Evolutionary conservation across 1,140 invertebrate genomes (phyloP), one percentile per base, ranked within the genome.

Genomic region (Ceratoteleas bidentatus): DNA sequence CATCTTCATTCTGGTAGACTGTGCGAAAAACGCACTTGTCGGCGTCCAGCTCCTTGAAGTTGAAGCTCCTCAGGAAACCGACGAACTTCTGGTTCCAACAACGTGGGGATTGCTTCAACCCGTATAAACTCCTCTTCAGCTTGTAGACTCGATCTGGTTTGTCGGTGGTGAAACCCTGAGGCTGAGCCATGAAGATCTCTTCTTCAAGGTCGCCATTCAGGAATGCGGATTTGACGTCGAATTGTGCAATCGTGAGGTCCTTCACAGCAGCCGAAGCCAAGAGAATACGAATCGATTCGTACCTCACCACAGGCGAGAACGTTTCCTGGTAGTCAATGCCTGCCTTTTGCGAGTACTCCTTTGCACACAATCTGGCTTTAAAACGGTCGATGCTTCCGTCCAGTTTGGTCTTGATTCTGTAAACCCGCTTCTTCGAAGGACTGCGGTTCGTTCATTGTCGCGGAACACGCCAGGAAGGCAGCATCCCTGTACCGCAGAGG

Each of bases 331-430:
- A 49, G n/a, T 49, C 47, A n/a, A 13, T n/a, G 13, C 47, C 47
- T 1, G 10, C 13, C 13, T 49, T 11, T 49, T 14, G 10, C 2
- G 11, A 14, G 14, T 13, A 49, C 3, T 11, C 47, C 6, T 49
- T 49, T 11, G 82, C 85, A 10, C 88, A 85, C n/a, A 88, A 65
- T 0, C 87, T 38, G 9, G 86, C 85, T 70, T 88, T 89, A 13
- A 56, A 85, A 13, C 66, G 11, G 68, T 10, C 60, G 69, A 66
- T 86, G 81, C 33, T 53, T 54, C 7, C 86, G 58, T 32, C 86
- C 79, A 8, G 72, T 13, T 3, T 13, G 58, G 65, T 5, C 54
- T 75, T 65, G 6, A 32, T 33, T 9, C 50, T 68, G 33, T 61
- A 79, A 3, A 73, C 68, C 73, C 54, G 52, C 77, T 40, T 70